Percentiles rank a stretch among this genome's conserved stretches.
These are phyloP conservation scores for Puffinus mauretanicus DNA, from an alignment of 2,113 vertebrate species.

Conservation along the genomic window DNA sequence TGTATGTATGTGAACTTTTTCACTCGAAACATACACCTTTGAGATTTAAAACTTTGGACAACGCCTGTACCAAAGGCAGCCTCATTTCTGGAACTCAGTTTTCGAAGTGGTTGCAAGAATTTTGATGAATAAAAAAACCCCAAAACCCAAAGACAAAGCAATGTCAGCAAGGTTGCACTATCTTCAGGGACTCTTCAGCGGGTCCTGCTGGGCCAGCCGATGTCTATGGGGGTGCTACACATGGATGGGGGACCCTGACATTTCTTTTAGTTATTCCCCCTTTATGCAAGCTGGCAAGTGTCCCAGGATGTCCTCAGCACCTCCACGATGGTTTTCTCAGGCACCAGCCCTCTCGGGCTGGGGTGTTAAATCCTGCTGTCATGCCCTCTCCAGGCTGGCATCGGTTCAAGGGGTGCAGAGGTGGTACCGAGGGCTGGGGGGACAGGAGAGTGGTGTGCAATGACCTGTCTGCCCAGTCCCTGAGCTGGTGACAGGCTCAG, in stretches of 20 bases:
- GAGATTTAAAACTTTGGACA: background rate
- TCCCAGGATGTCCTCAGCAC: background rate
- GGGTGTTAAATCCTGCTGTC: background rate
- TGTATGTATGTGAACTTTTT: background rate
- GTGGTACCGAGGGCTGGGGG: too few relatives aligned
- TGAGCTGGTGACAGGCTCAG: background rate
- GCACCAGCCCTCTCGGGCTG: background rate
- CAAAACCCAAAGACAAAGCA: too few relatives aligned
- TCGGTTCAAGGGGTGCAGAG: too few relatives aligned
- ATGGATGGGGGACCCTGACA: background rate
- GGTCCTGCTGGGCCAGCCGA: background rate
- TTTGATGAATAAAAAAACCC: background rate
- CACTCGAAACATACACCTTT: too few relatives aligned
- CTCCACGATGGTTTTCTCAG: background rate
- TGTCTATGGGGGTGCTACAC: too few relatives aligned
- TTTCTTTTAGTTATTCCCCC: background rate
- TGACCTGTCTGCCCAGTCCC: background rate
- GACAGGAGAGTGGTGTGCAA: background rate
- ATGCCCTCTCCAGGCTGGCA: background rate
- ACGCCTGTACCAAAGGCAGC: background rate
- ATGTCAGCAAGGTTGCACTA: background rate
- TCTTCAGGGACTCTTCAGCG: background rate
- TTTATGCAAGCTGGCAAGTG: background rate
- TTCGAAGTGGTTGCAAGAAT: background rate
- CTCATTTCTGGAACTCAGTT: background rate